Conservation (phyloP, 2,888 invertebrate species). For the Lordiphosa andalusiaca region DNA sequence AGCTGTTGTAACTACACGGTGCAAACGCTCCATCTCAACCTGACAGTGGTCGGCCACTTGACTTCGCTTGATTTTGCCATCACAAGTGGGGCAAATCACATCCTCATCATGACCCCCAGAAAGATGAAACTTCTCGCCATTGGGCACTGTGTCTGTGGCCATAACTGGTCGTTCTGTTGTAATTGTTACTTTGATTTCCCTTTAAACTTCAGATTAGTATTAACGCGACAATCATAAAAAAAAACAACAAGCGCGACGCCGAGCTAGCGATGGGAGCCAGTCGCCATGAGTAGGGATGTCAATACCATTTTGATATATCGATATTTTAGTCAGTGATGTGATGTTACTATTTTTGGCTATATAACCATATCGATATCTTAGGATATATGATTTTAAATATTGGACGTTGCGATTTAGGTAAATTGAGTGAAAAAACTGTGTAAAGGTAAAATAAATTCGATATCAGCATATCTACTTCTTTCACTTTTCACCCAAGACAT, state of each 20-base stretch:
- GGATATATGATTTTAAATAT: too few relatives aligned
- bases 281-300: too few relatives aligned
- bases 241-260: constrained; percentile 13
- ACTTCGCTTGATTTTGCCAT: constrained; percentile 89
- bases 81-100: constrained; percentile 93
- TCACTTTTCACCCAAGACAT: too few relatives aligned
- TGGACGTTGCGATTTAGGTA: too few relatives aligned
- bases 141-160: constrained; percentile 60
- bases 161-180: constrained; percentile 20
- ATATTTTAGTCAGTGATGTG: too few relatives aligned
- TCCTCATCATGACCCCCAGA: constrained; percentile 46
- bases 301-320: not conserved
- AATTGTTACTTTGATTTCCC: constrained; percentile 4
- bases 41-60: constrained; percentile 92
- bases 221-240: constrained; percentile 4
- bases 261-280: not conserved
- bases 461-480: too few relatives aligned
- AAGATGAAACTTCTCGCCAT: constrained; percentile 51
- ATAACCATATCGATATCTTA: too few relatives aligned
- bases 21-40: constrained; percentile 88
- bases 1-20: constrained; percentile 35
- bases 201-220: constrained; percentile 3
- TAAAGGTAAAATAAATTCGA: too few relatives aligned
- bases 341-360: too few relatives aligned
- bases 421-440: too few relatives aligned